Percentiles rank a stretch among this genome's conserved stretches.
Evolutionary conservation across 2,888 invertebrate species (phyloP).

Genomic region (Elegia similella): DNA sequence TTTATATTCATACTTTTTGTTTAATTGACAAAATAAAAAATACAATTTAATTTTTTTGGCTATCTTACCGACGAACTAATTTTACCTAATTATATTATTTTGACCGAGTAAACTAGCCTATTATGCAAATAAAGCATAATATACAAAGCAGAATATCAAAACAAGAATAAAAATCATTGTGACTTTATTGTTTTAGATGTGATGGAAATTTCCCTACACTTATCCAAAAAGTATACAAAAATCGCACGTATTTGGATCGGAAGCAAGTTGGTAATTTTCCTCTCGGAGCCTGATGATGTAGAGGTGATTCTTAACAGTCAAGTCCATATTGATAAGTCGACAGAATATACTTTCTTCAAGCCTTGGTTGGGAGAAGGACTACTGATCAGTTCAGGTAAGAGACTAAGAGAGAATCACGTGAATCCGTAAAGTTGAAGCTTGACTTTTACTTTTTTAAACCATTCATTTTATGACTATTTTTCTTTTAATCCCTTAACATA

Average conservation of each 20-base stretch:
- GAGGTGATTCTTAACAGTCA: constrained; percentile 88
- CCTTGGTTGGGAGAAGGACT: constrained; percentile 91
- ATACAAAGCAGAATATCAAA: no score
- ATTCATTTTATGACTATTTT: no score
- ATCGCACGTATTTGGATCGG: constrained; percentile 86
- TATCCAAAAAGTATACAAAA: constrained; percentile 75
- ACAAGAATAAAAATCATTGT: constrained; percentile 7
- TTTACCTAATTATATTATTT: no score
- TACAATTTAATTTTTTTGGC: no score
- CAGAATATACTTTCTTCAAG: constrained; percentile 88
- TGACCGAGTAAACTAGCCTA: no score
- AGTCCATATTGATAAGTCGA: constrained; percentile 87
- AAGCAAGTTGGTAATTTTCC: constrained; percentile 84
- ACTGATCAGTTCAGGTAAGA: constrained; percentile 85
- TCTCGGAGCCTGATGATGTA: constrained; percentile 86
- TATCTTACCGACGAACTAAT: no score
- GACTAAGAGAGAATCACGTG: neutral
- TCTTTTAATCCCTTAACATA: no score
- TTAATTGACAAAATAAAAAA: no score
- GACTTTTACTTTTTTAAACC: neutral
- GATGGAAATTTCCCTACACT: constrained; percentile 70
- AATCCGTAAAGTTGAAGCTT: neutral
- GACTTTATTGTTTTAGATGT: constrained; percentile 69
- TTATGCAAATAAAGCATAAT: no score
- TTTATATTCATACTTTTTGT: no score